A percentile compares a stretch with the other conserved stretches of the same genome.
Evolutionary conservation across 2,797 vertebrate genomes (phyloP).

Genomic region (Hippopotamyrus pictus): DNA sequence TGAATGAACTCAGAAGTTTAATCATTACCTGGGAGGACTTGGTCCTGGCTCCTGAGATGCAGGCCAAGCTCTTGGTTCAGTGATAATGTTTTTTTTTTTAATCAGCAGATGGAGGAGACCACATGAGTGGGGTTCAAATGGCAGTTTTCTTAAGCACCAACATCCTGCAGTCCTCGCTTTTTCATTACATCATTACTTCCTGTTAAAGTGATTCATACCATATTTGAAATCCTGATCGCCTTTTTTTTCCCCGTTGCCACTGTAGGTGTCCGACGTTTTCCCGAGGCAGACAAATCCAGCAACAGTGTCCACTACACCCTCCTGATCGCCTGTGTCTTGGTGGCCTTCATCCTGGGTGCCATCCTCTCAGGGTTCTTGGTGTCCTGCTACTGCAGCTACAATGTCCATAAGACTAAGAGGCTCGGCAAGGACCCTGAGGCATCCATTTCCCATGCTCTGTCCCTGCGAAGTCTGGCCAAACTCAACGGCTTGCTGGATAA

Average conservation of each 20-base stretch:
- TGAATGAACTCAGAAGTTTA: not conserved
- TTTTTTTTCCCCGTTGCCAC: not conserved
- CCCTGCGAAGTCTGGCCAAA: constrained; percentile 70
- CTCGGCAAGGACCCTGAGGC: constrained; percentile 63
- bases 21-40: constrained; percentile 7
- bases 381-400: constrained; percentile 70
- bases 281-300: constrained; percentile 39
- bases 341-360: constrained; percentile 74
- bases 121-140: constrained; percentile 9
- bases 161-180: not conserved
- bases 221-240: not conserved
- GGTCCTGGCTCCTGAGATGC: constrained; percentile 16
- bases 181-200: not conserved
- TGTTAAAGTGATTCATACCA: not conserved
- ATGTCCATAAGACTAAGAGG: constrained; percentile 39
- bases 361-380: constrained; percentile 70
- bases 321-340: constrained; percentile 70
- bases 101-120: not conserved
- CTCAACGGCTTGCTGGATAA: constrained; percentile 66
- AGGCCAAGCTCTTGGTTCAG: not conserved
- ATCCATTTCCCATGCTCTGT: constrained; percentile 63
- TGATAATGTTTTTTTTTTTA: not conserved
- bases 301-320: constrained; percentile 70
- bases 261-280: constrained; percentile 52
- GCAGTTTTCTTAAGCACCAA: not conserved